phyloP scores from a whole-genome alignment of 2,797 vertebrate species.

The Eupleurogrammus muticus region DNA sequence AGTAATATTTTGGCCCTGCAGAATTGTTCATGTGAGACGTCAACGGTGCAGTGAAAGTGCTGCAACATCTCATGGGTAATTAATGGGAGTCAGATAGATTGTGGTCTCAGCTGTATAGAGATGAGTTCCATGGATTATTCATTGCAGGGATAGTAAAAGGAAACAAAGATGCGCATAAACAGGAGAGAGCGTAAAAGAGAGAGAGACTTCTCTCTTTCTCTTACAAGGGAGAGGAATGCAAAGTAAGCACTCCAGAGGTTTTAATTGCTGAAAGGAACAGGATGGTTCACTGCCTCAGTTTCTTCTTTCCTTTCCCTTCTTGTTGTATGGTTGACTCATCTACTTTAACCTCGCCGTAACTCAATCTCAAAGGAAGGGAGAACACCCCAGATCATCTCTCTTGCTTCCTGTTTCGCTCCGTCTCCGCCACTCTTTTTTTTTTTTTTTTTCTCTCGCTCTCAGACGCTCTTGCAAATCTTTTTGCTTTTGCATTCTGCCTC shows the following conservation, averaged over 20 bases:
- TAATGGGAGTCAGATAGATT: conserved; percentile 52
- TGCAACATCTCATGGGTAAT: conserved; percentile 64
- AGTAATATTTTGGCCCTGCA: neutral
- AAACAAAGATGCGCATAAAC: conserved; percentile 26
- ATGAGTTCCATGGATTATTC: conserved; percentile 63
- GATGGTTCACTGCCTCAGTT: conserved; percentile 4
- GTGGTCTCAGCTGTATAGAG: conserved; percentile 43
- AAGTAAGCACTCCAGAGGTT: conserved; percentile 60
- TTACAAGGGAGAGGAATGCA: conserved; percentile 40
- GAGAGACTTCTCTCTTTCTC: too few species aligned
- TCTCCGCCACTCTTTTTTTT: neutral
- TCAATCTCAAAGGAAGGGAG: conserved; percentile 39
- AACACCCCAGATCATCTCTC: conserved; percentile 45
- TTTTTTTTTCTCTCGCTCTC: neutral
- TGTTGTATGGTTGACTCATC: conserved; percentile 10
- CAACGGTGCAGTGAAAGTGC: conserved; percentile 35
- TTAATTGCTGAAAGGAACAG: conserved; percentile 40
- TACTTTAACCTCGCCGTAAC: conserved; percentile 44
- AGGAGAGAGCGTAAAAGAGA: conserved; percentile 12
- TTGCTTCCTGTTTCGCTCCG: conserved; percentile 40
- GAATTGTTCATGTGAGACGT: neutral
- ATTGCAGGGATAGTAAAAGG: conserved; percentile 41
- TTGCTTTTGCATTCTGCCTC: conserved; percentile 3
- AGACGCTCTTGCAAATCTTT: conserved; percentile 18
- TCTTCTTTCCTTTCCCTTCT: neutral